Percentiles rank a stretch among this genome's conserved stretches.
These are phyloP conservation scores for Thamnaconus septentrionalis DNA, from an alignment of 2,113 vertebrate genomes.

Conservation along the genomic window DNA sequence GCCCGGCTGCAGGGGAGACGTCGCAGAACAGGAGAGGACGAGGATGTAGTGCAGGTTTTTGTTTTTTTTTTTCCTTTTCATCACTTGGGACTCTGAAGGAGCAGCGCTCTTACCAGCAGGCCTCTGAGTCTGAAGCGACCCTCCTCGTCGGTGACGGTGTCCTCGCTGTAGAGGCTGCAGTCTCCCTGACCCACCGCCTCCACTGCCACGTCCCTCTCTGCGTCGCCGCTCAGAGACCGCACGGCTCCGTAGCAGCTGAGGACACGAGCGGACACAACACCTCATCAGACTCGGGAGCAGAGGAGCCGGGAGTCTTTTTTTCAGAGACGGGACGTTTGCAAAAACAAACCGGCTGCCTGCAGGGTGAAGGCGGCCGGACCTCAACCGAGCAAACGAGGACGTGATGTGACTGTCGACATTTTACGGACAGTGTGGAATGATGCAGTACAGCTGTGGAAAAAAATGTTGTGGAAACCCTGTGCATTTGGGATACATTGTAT, in stretches of 20 bases:
- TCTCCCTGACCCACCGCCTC: conserved; percentile 91
- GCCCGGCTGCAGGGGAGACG: conserved; percentile 80
- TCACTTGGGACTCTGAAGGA: not conserved
- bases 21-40: no score
- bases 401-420: no score
- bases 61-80: no score
- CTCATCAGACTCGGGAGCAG: not conserved
- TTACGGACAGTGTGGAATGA: no score
- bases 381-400: no score
- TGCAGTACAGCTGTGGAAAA: no score
- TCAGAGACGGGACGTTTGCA: no score
- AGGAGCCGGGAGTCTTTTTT: not conserved
- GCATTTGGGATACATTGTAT: no score
- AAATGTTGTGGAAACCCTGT: no score
- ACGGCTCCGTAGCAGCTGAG: conserved; percentile 91
- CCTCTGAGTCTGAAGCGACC: conserved; percentile 92
- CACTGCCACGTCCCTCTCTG: conserved; percentile 89
- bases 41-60: no score
- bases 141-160: conserved; percentile 92
- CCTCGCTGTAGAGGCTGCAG: conserved; percentile 92
- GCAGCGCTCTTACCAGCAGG: conserved; percentile 82
- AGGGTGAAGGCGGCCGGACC: no score
- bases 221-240: conserved; percentile 92
- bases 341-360: no score
- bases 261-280: not conserved